Conservation (phyloP, 2,888 invertebrate species). For the Drosophila anomalata region DNA sequence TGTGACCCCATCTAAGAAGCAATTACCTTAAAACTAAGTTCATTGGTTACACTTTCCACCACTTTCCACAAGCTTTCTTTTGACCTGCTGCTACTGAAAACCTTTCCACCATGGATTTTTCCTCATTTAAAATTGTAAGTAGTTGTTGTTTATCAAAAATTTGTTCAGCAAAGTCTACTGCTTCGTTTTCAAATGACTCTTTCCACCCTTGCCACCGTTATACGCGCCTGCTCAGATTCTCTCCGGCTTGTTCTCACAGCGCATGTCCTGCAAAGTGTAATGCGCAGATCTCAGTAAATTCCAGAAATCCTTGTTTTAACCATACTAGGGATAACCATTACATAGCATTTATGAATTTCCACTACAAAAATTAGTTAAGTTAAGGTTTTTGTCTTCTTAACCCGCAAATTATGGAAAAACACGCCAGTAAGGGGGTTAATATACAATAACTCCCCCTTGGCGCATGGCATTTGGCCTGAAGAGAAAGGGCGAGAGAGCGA, state of each 20-base stretch:
- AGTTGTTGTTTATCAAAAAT: not conserved
- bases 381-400: not conserved
- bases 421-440: conserved; percentile 51
- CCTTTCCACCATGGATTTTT: not conserved
- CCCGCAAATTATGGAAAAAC: not conserved
- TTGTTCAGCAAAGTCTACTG: conserved; percentile 59
- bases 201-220: conserved; percentile 50
- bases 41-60: not conserved
- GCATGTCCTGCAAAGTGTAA: conserved; percentile 75
- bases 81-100: not conserved
- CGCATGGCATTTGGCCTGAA: conserved; percentile 58
- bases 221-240: conserved; percentile 27
- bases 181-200: conserved; percentile 53
- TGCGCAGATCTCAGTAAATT: conserved; percentile 73
- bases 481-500: conserved; percentile 18
- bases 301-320: not conserved
- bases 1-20: not conserved
- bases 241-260: conserved; percentile 37
- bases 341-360: not conserved
- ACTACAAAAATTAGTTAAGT: not conserved
- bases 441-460: conserved; percentile 41
- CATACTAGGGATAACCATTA: not conserved
- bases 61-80: not conserved
- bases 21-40: not conserved
- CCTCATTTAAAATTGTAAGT: not conserved